Evolutionary conservation across 2,113 vertebrate species (phyloP).

Genomic region (Suncus etruscus): DNA sequence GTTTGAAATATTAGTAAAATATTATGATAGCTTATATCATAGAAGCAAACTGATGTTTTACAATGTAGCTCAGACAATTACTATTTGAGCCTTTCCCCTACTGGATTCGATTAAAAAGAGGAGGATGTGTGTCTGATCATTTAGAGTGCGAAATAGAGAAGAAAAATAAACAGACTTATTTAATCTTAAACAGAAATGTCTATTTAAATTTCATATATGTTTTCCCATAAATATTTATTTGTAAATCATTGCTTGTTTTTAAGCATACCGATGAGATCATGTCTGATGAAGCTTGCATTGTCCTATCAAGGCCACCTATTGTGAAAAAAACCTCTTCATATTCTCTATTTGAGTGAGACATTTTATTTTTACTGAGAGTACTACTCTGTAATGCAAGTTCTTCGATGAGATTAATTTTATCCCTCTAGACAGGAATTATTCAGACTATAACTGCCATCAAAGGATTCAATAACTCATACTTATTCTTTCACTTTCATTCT

Average conservation of each 20-base stretch:
- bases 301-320: neutral
- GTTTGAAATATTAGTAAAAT: neutral
- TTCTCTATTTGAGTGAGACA: neutral
- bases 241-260: neutral
- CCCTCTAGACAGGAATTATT: neutral
- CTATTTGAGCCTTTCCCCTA: neutral
- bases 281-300: neutral
- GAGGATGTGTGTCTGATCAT: neutral
- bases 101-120: neutral
- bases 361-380: constrained; percentile 17
- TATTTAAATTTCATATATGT: neutral
- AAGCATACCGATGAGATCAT: neutral
- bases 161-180: neutral
- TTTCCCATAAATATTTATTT: neutral
- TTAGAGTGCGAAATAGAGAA: neutral
- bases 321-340: neutral
- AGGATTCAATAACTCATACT: constrained; percentile 3
- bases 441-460: neutral
- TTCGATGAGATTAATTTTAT: constrained; percentile 3
- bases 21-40: neutral
- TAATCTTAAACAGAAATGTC: neutral
- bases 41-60: constrained; percentile 18
- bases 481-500: constrained; percentile 34
- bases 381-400: neutral
- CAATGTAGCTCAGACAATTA: neutral